Percentiles rank a stretch among this genome's conserved stretches.
Evolutionary conservation across 2,888 invertebrate species (phyloP).

Genomic region (Apotomis betuletana): DNA sequence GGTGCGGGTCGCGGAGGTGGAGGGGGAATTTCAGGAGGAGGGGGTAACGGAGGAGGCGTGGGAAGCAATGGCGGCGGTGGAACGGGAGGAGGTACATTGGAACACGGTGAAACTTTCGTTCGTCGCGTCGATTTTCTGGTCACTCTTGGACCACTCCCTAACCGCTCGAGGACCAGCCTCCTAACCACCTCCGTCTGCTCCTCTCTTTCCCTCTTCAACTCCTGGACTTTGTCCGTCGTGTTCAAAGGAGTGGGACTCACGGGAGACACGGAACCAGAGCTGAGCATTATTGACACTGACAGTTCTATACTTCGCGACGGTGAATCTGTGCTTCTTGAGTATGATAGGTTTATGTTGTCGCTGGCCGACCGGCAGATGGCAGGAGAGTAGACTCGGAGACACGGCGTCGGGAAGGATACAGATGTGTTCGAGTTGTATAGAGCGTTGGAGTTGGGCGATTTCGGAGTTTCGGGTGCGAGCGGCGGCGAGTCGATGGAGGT

Average conservation of each 20-base stretch:
- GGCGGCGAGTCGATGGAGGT: conserved; percentile 64
- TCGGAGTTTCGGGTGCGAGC: conserved; percentile 60
- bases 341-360: conserved; percentile 68
- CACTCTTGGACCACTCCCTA: conserved; percentile 67
- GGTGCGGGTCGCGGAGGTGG: conserved; percentile 60
- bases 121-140: conserved; percentile 57
- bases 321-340: conserved; percentile 57
- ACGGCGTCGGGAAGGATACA: conserved; percentile 51
- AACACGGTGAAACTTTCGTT: conserved; percentile 52
- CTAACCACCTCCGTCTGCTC: conserved; percentile 93
- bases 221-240: conserved; percentile 87
- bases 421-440: conserved; percentile 45
- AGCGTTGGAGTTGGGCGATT: conserved; percentile 45
- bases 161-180: conserved; percentile 91
- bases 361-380: conserved; percentile 78
- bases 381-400: conserved; percentile 67
- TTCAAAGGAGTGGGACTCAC: conserved; percentile 72
- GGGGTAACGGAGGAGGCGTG: conserved; percentile 52
- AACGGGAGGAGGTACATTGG: conserved; percentile 53
- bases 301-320: conserved; percentile 62
- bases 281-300: conserved; percentile 57
- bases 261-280: conserved; percentile 64
- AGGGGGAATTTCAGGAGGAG: conserved; percentile 45
- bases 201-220: conserved; percentile 90
- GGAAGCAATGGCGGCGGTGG: conserved; percentile 51